Evolutionary conservation across 2,113 vertebrate species (phyloP).

Genomic region (Myotis davidii): DNA sequence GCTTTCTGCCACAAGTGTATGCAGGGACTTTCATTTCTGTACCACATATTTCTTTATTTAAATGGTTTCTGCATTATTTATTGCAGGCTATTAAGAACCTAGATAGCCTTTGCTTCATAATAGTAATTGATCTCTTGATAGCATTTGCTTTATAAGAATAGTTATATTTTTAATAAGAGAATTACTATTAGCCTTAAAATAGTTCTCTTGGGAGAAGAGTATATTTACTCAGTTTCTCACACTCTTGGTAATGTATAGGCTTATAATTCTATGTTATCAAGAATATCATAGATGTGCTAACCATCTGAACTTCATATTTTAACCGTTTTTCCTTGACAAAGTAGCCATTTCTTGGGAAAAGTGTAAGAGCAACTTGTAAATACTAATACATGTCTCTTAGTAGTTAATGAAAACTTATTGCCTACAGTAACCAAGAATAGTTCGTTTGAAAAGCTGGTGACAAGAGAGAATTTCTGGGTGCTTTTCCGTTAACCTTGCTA

Average conservation of each 20-base stretch:
- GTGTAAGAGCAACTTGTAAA: constrained; percentile 69
- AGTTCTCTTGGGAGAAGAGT: background rate
- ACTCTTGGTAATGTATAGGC: background rate
- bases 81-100: background rate
- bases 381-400: constrained; percentile 63
- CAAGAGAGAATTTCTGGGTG: constrained; percentile 74
- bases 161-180: background rate
- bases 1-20: background rate
- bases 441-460: constrained; percentile 71
- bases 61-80: background rate
- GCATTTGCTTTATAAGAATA: background rate
- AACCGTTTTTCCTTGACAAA: background rate
- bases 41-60: background rate
- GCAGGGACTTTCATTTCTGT: background rate
- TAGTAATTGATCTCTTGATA: background rate
- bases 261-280: background rate
- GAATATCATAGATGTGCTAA: background rate
- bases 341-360: constrained; percentile 1
- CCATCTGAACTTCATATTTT: background rate
- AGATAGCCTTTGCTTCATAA: background rate
- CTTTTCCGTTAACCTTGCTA: constrained; percentile 80
- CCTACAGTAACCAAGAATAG: constrained; percentile 68
- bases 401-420: constrained; percentile 62
- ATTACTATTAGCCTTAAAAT: background rate
- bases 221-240: background rate